Evolutionary conservation across 2,888 invertebrate species (phyloP).

Genomic region (Stenchaetothrips biformis): DNA sequence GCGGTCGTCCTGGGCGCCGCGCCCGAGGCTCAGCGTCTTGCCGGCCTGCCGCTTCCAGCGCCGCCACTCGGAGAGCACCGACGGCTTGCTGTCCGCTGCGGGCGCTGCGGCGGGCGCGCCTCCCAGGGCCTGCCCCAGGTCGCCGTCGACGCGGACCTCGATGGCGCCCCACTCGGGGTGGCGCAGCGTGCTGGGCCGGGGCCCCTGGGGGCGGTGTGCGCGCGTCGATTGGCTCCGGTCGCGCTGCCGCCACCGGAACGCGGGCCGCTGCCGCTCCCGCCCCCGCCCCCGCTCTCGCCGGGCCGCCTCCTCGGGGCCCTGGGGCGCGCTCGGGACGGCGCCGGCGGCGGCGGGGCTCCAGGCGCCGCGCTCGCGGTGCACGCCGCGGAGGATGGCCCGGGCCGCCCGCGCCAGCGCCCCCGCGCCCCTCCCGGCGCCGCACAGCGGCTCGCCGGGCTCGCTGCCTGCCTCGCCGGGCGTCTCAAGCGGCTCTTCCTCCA

Average conservation of each 20-base stretch:
- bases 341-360: conserved; percentile 46
- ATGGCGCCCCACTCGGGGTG: conserved; percentile 9
- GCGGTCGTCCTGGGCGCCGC: conserved; percentile 1
- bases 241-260: conserved; percentile 23
- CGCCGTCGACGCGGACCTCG: conserved; percentile 26
- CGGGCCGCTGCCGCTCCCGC: conserved; percentile 17
- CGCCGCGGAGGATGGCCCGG: conserved; percentile 36
- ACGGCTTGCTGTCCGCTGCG: not conserved
- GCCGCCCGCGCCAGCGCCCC: conserved; percentile 36
- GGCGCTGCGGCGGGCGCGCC: not conserved
- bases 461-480: not conserved
- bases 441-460: conserved; percentile 31
- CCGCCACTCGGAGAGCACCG: conserved; percentile 9
- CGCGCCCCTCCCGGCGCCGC: conserved; percentile 38
- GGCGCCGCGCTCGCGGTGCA: conserved; percentile 43
- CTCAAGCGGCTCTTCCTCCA: conserved; percentile 27
- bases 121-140: not conserved
- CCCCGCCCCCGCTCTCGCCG: conserved; percentile 36
- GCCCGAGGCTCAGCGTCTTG: conserved; percentile 16
- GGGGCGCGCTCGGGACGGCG: conserved; percentile 37
- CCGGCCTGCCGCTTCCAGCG: conserved; percentile 1
- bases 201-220: not conserved
- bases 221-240: conserved; percentile 3
- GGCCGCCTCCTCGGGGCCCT: conserved; percentile 36
- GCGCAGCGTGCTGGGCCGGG: conserved; percentile 24